phyloP scores from a whole-genome alignment of 2,113 vertebrate genomes.

The Mobula birostris region DNA sequence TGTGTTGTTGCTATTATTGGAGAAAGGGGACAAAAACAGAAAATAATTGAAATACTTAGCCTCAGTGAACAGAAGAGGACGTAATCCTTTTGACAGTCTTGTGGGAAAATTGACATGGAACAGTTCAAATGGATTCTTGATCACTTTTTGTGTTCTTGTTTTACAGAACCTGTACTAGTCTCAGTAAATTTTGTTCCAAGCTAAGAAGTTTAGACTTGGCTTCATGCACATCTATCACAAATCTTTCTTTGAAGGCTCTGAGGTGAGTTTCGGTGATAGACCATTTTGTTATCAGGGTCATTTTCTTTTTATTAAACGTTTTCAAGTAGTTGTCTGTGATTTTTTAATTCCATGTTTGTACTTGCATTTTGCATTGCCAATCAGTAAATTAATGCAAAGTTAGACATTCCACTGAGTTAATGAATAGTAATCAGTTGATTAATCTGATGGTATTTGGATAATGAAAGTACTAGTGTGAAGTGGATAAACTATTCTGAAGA shows the following conservation, averaged over 20 bases:
- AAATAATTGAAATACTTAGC: background rate
- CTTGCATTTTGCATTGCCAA: background rate
- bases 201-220: slow-evolving; percentile 91
- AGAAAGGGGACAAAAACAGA: background rate
- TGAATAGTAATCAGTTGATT: background rate
- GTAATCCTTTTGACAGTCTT: background rate
- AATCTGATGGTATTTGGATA: background rate
- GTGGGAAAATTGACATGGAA: background rate
- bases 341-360: background rate
- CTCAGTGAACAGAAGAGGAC: background rate
- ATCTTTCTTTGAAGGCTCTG: slow-evolving; percentile 93
- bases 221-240: slow-evolving; percentile 97
- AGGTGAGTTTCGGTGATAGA: slow-evolving; percentile 55
- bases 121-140: background rate
- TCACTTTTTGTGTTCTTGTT: slow-evolving; percentile 37
- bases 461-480: background rate
- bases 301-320: background rate
- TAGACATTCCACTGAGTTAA: background rate
- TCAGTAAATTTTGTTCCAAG: slow-evolving; percentile 98
- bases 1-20: background rate
- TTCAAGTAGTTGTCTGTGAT: background rate
- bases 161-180: slow-evolving; percentile 87
- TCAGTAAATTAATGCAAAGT: background rate
- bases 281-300: too few species aligned
- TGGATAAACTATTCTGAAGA: too few species aligned